These are phyloP conservation scores for Margarornis squamiger DNA, from an alignment of 2,797 vertebrate species.

Conservation along the genomic window DNA sequence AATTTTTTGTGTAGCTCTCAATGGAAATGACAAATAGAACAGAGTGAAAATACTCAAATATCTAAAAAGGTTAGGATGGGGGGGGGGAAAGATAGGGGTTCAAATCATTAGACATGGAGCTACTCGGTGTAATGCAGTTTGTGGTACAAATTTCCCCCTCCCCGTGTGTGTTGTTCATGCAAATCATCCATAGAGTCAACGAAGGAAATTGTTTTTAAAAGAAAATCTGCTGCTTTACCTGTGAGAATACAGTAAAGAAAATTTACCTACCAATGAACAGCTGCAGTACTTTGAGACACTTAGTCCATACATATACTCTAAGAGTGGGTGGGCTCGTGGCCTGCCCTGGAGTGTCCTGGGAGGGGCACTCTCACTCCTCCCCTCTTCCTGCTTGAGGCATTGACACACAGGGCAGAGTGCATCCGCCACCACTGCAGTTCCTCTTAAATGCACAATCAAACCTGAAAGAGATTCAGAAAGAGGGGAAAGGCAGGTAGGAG, in stretches of 20 bases:
- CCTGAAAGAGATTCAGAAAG: slow-evolving; percentile 72
- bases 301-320: slow-evolving; percentile 62
- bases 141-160: not conserved
- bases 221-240: slow-evolving; percentile 34
- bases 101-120: not conserved
- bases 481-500: slow-evolving; percentile 70
- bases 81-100: not conserved
- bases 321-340: slow-evolving; percentile 42
- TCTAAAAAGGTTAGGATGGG: not conserved
- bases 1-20: not conserved
- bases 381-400: slow-evolving; percentile 52
- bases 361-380: slow-evolving; percentile 44
- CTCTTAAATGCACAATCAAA: slow-evolving; percentile 68
- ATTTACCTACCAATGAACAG: slow-evolving; percentile 65
- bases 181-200: not conserved
- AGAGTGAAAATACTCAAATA: not conserved
- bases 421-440: slow-evolving; percentile 62
- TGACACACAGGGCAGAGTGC: slow-evolving; percentile 63
- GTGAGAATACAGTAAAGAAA: slow-evolving; percentile 63
- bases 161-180: not conserved
- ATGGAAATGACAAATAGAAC: not conserved
- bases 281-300: slow-evolving; percentile 62
- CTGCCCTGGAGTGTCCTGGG: slow-evolving; percentile 45
- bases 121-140: not conserved
- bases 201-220: not conserved